These are phyloP conservation scores for Balaeniceps rex DNA, from an alignment of 2,113 vertebrate species.

Conservation along the genomic window DNA sequence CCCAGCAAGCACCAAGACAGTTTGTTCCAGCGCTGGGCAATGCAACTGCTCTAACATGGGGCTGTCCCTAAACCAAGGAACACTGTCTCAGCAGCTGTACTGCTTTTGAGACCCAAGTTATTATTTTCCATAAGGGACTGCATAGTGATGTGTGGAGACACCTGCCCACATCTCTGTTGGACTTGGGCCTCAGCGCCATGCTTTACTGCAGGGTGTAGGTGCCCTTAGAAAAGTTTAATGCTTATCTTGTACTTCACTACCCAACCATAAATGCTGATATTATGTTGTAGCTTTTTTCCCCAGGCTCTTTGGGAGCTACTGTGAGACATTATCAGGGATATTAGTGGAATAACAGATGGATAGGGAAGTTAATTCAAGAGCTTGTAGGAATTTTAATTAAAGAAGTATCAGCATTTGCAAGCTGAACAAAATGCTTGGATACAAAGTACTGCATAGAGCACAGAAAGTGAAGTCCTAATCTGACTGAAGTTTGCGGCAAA, in stretches of 20 bases:
- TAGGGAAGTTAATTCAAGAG: neutral
- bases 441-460: neutral
- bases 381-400: neutral
- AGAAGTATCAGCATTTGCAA: neutral
- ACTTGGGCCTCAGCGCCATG: neutral
- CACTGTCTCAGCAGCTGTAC: neutral
- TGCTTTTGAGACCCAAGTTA: neutral
- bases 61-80: neutral
- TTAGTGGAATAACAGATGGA: slow-evolving; percentile 1
- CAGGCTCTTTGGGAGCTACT: neutral
- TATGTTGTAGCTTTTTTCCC: neutral
- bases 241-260: neutral
- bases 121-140: neutral
- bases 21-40: neutral
- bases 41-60: neutral
- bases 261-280: neutral
- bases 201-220: neutral
- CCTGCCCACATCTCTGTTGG: neutral
- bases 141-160: neutral
- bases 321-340: neutral
- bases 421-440: neutral
- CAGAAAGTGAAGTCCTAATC: neutral
- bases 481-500: neutral
- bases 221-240: neutral
- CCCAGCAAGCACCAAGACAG: neutral